These are phyloP conservation scores for Bradysia coprophila DNA, from an alignment of 1,140 invertebrate species.

Conservation along the genomic window DNA sequence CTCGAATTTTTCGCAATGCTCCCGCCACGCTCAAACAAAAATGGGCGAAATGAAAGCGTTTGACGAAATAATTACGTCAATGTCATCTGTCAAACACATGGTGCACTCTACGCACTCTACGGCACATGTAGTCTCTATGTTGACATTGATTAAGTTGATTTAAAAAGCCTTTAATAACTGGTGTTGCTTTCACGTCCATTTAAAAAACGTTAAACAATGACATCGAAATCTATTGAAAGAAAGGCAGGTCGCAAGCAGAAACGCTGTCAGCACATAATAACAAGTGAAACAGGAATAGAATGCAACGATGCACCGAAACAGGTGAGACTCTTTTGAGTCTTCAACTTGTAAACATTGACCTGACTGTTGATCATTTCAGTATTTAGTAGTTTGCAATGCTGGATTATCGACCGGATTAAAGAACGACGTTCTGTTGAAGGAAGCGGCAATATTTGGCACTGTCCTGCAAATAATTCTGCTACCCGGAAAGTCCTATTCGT, in stretches of 20 bases:
- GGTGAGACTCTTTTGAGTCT: conserved; percentile 14
- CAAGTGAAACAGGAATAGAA: conserved; percentile 25
- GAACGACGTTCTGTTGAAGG: conserved; percentile 34
- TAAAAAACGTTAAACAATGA: not conserved
- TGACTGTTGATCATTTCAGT: conserved; percentile 10
- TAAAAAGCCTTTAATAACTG: too few species aligned
- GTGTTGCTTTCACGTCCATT: too few species aligned
- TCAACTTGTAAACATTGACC: conserved; percentile 4
- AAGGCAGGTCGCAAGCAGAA: conserved; percentile 25
- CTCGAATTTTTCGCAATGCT: too few species aligned
- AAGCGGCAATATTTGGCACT: conserved; percentile 28
- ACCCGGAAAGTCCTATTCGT: conserved; percentile 54
- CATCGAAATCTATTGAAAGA: conserved; percentile 6
- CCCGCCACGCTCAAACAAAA: too few species aligned
- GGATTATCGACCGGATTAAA: conserved; percentile 52
- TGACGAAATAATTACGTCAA: too few species aligned
- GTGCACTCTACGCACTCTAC: too few species aligned
- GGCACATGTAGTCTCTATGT: too few species aligned
- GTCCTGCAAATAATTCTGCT: conserved; percentile 41
- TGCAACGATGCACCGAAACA: conserved; percentile 21
- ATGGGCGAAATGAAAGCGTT: too few species aligned
- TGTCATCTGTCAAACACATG: too few species aligned
- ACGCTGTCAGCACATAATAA: conserved; percentile 24
- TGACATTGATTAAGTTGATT: too few species aligned
- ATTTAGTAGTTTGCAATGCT: conserved; percentile 45